phyloP scores from a whole-genome alignment of 2,113 vertebrate genomes.

The Bos taurus region DNA sequence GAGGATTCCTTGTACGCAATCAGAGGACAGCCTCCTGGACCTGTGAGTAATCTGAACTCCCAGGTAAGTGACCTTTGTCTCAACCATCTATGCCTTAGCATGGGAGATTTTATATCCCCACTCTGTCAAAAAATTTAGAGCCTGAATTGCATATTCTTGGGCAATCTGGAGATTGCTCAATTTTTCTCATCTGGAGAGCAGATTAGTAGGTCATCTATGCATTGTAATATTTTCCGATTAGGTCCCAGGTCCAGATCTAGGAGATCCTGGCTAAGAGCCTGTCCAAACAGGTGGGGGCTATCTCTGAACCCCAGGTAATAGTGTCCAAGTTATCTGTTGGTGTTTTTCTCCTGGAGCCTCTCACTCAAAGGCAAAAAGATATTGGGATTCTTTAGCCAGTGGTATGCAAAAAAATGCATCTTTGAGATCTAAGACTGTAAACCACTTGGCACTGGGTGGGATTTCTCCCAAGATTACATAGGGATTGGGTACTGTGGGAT shows the following conservation, averaged over 20 bases:
- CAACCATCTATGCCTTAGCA: background rate
- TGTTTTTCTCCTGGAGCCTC: background rate
- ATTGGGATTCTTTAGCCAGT: background rate
- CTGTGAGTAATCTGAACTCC: background rate
- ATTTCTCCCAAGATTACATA: background rate
- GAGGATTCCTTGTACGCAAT: background rate
- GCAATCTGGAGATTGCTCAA: background rate
- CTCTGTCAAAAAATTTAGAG: background rate
- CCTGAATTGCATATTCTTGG: background rate
- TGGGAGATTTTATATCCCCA: background rate
- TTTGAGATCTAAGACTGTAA: background rate
- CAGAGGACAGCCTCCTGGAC: background rate
- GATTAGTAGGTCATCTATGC: background rate
- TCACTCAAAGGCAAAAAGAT: background rate
- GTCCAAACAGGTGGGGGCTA: background rate
- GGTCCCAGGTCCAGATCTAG: background rate
- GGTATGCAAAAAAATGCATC: background rate
- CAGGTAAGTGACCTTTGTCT: background rate
- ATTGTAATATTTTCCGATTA: background rate
- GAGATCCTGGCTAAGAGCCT: background rate
- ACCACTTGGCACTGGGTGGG: background rate
- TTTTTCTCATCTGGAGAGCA: background rate
- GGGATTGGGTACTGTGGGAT: background rate
- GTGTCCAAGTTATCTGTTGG: background rate
- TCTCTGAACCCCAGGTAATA: background rate